These are phyloP conservation scores for Petrolisthes manimaculis DNA, from an alignment of 2,888 invertebrate species.

Conservation along the genomic window DNA sequence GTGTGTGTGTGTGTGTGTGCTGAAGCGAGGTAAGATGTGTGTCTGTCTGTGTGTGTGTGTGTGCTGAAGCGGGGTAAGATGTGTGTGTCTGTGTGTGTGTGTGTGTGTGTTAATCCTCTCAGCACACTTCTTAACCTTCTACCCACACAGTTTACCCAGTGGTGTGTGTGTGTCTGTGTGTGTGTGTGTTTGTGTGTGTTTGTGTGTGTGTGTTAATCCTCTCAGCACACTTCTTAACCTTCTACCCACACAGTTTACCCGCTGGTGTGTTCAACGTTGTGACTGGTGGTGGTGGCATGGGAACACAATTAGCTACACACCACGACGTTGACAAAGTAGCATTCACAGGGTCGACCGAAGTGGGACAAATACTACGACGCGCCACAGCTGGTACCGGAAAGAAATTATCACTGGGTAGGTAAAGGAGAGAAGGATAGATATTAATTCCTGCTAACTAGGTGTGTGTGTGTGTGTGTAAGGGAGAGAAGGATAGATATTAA, in stretches of 20 bases:
- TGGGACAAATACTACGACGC: constrained; percentile 69
- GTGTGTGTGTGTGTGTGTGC: no score
- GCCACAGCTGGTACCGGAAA: constrained; percentile 70
- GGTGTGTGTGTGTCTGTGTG: no score
- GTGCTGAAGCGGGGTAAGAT: no score
- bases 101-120: background rate
- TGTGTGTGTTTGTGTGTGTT: no score
- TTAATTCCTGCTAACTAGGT: no score
- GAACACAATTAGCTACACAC: constrained; percentile 69
- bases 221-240: background rate
- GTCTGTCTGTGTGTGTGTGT: no score
- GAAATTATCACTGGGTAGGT: constrained; percentile 69
- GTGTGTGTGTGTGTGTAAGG: no score
- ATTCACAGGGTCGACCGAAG: constrained; percentile 70
- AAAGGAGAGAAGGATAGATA: no score
- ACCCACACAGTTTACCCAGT: constrained; percentile 69
- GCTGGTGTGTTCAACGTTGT: constrained; percentile 72
- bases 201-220: background rate
- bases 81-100: no score
- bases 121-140: background rate
- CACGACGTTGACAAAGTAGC: constrained; percentile 70
- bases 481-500: no score
- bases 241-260: constrained; percentile 68
- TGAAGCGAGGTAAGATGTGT: no score
- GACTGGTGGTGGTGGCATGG: constrained; percentile 70